Evolutionary conservation across 1,140 invertebrate genomes (phyloP), one percentile per base, ranked within the genome.

Genomic region (Dendroctonus valens): DNA sequence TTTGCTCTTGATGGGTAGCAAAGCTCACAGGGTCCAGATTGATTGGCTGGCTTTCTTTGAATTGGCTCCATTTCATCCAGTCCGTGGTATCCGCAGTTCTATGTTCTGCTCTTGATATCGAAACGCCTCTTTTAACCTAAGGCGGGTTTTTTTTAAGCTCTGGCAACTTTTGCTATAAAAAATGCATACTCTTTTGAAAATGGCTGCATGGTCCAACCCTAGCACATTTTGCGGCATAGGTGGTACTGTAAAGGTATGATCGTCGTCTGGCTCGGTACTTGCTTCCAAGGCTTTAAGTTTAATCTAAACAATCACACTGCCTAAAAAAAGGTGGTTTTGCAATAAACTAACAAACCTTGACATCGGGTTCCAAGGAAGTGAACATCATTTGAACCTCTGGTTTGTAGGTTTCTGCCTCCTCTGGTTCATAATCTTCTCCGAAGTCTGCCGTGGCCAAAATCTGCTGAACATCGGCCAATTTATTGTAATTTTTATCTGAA

Each of bases 181-280:
- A 48, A 63, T 14, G 62, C 57, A 9, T 66, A 77, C 74, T 38
- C 69, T 72, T 49, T 72, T 65, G 83, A 90, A 85, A 14, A 91
- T 88, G 53, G 77, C 74, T 0, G 73, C 72, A 73, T 88, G 87
- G 77, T 91, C 81, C 44, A 92, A 77, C 53, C 88, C 89, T 50
- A 89, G 83, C 11, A 90, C 83, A 79, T 87, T 83, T 53, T 91
- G 82, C 14, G 83, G 84, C 89, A 92, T 91, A 59, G 84, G 72
- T 7, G 76, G 73, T 7, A 80, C 75, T 57, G 81, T 78, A 38
- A 76, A 60, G 11, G 77, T 42, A 42, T 74, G 42, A 53, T 70
- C 15, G 8, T 8, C 9, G 3, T 52, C 50, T 5, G n/a, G 9
- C 8, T 52, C 50, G 8, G 5, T 26, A 5, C 5, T 5, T 52